Conservation (phyloP, 2,888 invertebrate genomes). For the Synergus laeviventris region DNA sequence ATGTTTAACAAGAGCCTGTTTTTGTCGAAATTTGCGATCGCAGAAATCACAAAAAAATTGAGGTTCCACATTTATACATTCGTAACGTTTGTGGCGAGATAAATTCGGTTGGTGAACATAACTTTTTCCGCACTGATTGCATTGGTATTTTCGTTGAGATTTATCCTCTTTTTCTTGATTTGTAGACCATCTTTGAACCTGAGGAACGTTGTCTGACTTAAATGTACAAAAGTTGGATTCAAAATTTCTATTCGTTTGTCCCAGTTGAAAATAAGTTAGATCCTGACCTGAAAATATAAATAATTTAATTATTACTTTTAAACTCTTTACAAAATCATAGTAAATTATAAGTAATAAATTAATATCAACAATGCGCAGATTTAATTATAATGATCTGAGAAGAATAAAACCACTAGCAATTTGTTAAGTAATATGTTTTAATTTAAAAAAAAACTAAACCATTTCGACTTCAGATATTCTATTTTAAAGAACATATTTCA, state of each 20-base stretch:
- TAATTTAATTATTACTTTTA: background rate
- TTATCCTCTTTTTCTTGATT: background rate
- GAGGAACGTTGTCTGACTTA: background rate
- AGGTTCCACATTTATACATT: background rate
- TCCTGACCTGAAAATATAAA: background rate
- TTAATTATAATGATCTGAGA: background rate
- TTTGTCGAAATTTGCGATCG: background rate
- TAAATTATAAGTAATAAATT: no score
- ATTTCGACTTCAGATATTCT: background rate
- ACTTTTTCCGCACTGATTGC: background rate
- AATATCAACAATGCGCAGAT: no score
- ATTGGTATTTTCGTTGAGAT: background rate
- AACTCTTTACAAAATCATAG: background rate
- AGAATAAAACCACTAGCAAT: background rate
- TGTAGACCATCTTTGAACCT: background rate
- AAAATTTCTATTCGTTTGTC: background rate
- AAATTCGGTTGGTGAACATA: conserved; percentile 5
- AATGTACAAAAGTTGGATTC: background rate
- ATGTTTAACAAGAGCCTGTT: background rate
- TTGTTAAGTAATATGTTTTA: no score
- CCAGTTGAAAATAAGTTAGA: background rate
- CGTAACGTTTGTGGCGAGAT: background rate
- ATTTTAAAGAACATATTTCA: background rate
- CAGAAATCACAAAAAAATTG: background rate
- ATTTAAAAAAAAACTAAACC: background rate